Evolutionary conservation across 53 echinoderm and acorn worm species (phyloP).

Genomic region (Paracentrotus lividus): DNA sequence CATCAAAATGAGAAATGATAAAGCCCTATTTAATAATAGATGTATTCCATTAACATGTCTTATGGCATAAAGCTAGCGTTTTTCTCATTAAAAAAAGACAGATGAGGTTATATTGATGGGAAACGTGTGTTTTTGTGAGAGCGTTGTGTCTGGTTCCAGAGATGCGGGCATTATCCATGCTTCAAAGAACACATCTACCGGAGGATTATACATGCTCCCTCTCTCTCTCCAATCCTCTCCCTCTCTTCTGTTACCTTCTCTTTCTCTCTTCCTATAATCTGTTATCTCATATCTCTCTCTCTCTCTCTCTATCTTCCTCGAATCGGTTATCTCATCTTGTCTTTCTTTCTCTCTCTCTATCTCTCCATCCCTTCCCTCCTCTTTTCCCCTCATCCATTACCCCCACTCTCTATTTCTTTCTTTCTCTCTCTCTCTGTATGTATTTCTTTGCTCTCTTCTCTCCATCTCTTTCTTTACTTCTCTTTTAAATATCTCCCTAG

Average conservation of each 20-base stretch:
- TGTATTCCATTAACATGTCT: constrained; percentile 43
- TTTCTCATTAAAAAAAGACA: constrained; percentile 44
- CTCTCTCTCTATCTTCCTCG: constrained; percentile 18
- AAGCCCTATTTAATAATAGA: constrained; percentile 30
- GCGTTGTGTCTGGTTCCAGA: background rate
- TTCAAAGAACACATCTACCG: constrained; percentile 14
- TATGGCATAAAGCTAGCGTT: background rate
- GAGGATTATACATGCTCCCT: constrained; percentile 5
- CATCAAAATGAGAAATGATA: constrained; percentile 19
- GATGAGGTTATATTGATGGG: constrained; percentile 37
- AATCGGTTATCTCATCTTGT: background rate
- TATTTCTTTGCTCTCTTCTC: constrained; percentile 16
- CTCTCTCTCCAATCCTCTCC: background rate
- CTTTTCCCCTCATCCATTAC: background rate
- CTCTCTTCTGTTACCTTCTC: background rate
- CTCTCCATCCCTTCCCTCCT: background rate
- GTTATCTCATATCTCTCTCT: background rate
- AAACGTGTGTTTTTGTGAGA: constrained; percentile 48
- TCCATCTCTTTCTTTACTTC: background rate
- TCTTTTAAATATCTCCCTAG: too few relatives aligned
- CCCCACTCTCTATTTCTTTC: background rate
- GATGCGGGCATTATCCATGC: constrained; percentile 36
- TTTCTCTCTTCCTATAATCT: too few relatives aligned
- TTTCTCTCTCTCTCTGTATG: constrained; percentile 15
- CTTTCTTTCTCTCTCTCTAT: background rate